A percentile compares a stretch with the other conserved stretches of the same genome.
Conservation (phyloP, 2,797 vertebrate species). For the Acridotheres tristis region DNA sequence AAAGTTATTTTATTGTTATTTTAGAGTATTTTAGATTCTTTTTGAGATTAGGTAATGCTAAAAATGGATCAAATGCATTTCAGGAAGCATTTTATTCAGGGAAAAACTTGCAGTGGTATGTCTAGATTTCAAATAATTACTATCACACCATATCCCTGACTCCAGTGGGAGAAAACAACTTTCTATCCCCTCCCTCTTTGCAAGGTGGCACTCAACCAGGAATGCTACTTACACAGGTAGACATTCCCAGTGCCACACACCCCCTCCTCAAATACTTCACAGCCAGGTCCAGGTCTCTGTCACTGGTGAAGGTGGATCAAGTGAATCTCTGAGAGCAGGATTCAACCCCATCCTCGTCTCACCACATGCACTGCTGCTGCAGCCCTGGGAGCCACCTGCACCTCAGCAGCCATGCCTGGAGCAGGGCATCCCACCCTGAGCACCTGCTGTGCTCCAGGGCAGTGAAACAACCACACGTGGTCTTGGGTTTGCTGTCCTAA, state of each 20-base stretch:
- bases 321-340: neutral
- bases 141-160: neutral
- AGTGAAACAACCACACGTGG: fast-evolving
- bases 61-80: neutral
- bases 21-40: neutral
- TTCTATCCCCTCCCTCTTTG: neutral
- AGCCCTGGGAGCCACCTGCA: fast-evolving
- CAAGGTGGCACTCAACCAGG: neutral
- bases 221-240: neutral
- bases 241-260: neutral
- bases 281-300: neutral
- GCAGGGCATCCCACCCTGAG: neutral
- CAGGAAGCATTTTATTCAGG: neutral
- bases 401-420: neutral
- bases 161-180: neutral
- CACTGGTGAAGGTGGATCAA: neutral
- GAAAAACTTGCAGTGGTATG: neutral
- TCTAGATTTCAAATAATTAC: neutral
- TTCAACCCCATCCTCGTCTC: neutral
- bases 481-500: neutral
- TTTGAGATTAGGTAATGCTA: neutral
- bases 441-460: fast-evolving
- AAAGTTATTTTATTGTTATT: neutral
- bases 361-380: neutral
- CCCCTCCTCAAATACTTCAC: neutral